Evolutionary conservation across 2,797 vertebrate genomes (phyloP), one percentile per base, ranked within the genome.

Genomic region (Tokudaia muenninki): DNA sequence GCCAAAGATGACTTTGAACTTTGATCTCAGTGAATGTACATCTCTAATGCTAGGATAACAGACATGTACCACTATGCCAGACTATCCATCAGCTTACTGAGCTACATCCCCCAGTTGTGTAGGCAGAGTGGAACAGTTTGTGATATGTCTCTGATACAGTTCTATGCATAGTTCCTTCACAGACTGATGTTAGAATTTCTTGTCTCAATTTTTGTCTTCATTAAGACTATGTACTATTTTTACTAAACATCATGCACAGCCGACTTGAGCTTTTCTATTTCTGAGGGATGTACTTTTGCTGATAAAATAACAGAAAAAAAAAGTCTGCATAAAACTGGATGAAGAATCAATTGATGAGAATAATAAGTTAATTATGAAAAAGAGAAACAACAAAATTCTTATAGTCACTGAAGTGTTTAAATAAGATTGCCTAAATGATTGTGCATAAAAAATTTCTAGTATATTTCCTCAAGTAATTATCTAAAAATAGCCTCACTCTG

Each of bases 301-400:
- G 61, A 81, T 87, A 89, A 94, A 92, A 94, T 1, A 92, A 61
- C 4, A 93, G 31, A 16, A 94, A 94, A 95, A 95, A 80, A 59
- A 77, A n/a, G 65, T 9, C 63, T 74, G 4, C 16, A 50, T 55
- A 55, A 74, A 63, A 77, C 37, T 91, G 41, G 41, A 34, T 50
- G 90, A 88, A 92, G 13, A 83, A 37, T 87, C n/a, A 78, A 22
- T 67, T 92, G 29, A 82, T 92, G n/a, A 86, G 22, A 93, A 72
- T 2, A 88, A 1, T 78, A 87, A n/a, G 47, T 70, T 78, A 90
- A 74, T 87, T 95, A 1, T 79, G 47, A 57, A 93, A 95, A 87
- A n/a, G 10, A 67, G 47, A 91, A 92, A 94, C 41, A 90, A 79
- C 41, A 78, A 96, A 94, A 47, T 79, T 74, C 59, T 63, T 90